A percentile compares a stretch with the other conserved stretches of the same genome.
Conservation (phyloP, 30 jellyfish, hydroid and myxozoan species). For the Chrysaora quinquecirrha region DNA sequence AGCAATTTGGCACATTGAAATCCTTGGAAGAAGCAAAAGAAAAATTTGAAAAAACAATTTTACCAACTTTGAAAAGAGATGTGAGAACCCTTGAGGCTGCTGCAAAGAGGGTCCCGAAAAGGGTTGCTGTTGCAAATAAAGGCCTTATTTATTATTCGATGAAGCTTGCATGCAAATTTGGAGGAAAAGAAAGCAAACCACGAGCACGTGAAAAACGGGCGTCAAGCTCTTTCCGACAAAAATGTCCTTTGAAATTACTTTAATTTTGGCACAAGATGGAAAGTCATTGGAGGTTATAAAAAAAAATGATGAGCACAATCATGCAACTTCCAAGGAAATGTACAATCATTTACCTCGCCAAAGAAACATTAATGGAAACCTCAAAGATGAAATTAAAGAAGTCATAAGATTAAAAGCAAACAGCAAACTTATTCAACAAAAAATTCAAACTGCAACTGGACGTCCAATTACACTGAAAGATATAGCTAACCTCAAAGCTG, state of each 20-base stretch:
- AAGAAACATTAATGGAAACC: slow-evolving; percentile 2
- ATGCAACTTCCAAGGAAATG: slow-evolving; percentile 13
- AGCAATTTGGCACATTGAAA: slow-evolving; percentile 8
- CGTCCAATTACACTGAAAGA: slow-evolving; percentile 42
- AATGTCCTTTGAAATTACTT: too few relatives aligned
- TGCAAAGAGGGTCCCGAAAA: slow-evolving; percentile 42
- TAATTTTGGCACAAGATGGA: too few relatives aligned
- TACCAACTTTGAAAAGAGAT: too few relatives aligned
- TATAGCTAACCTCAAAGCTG: slow-evolving; percentile 26
- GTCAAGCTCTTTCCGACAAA: slow-evolving; percentile 32
- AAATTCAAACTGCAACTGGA: slow-evolving; percentile 32
- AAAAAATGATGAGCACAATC: slow-evolving; percentile 17
- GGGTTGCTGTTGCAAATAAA: slow-evolving; percentile 19
- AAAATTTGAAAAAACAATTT: too few relatives aligned
- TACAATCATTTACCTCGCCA: slow-evolving; percentile 62
- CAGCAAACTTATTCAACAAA: slow-evolving; percentile 46
- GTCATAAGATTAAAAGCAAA: slow-evolving; percentile 34
- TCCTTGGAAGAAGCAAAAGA: slow-evolving; percentile 17
- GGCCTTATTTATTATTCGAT: slow-evolving; percentile 24
- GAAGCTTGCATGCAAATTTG: slow-evolving; percentile 39
- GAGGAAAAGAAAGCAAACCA: slow-evolving; percentile 38
- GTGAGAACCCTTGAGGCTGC: slow-evolving; percentile 30
- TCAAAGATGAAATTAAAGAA: slow-evolving; percentile 11
- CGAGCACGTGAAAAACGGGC: slow-evolving; percentile 8
- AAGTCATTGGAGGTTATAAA: slow-evolving; percentile 29